Percentiles rank a stretch among this genome's conserved stretches.
Conservation (phyloP, 2,888 invertebrate species). For the Eupeodes latifasciatus region DNA sequence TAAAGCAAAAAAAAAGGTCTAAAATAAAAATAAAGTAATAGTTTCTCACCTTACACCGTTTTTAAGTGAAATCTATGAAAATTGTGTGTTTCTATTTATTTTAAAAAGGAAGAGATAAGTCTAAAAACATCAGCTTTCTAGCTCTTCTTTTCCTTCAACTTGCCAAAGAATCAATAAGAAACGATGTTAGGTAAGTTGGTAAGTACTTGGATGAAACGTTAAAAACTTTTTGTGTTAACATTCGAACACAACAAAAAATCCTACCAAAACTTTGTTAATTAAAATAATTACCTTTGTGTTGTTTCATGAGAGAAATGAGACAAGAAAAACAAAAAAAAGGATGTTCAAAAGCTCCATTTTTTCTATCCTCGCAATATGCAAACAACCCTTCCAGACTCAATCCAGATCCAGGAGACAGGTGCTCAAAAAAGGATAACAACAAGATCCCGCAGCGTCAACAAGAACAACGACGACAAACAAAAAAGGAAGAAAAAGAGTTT, state of each 20-base stretch:
- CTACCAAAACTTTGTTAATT: constrained; percentile 39
- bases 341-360: not conserved
- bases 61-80: too few relatives aligned
- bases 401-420: constrained; percentile 14
- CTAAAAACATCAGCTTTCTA: too few relatives aligned
- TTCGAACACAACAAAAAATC: not conserved
- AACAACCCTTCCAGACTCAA: not conserved
- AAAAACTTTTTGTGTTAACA: constrained; percentile 9
- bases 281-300: constrained; percentile 32
- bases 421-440: constrained; percentile 1
- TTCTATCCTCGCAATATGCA: constrained; percentile 20
- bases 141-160: too few relatives aligned
- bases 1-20: too few relatives aligned
- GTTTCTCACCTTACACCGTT: too few relatives aligned
- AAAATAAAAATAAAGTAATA: too few relatives aligned
- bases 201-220: not conserved
- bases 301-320: not conserved
- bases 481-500: not conserved
- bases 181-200: not conserved
- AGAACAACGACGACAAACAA: not conserved
- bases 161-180: not conserved
- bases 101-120: too few relatives aligned
- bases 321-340: not conserved
- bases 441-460: not conserved
- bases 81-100: too few relatives aligned